Base-by-base conservation (phyloP, 2,113 vertebrate species). In the Tichodroma muraria region DNA sequence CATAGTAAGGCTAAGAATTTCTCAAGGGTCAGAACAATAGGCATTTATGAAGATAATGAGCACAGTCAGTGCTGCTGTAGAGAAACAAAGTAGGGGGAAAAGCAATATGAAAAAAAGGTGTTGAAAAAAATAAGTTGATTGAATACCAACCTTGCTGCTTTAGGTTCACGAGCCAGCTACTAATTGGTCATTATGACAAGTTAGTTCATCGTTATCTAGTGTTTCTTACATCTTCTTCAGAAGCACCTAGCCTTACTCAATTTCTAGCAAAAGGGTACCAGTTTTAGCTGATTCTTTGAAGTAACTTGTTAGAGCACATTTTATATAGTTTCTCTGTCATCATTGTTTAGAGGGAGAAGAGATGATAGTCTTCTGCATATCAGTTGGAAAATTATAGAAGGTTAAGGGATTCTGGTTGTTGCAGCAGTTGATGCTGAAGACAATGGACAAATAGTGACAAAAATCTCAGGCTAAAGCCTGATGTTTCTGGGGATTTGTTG, bases 31-130 rank as follows among this genome's bases (percentile, higher is more conserved):
- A 79, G 23, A 81, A 76, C 47, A 86, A 77, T 15, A 94, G 38
- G 21, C 33, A 49, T 78, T 93, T 80, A 70, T 85, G 83, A 75
- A 92, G 72, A 94, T 88, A 96, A 93, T 85, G 88, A 96, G 85
- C 54, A 80, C 57, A 90, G 35, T 71, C 71, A 65, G 44, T 35
- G 18, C 31, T 82, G 35, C 42, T 66, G n/a, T 16, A 85, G 27
- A 56, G 57, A 86, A 88, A 70, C 8, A 80, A 61, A 47, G 11
- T 15, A 66, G 33, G 6, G 44, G 8, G 30, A 4, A 86, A 86
- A 38, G 21, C 13, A 79, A 49, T 64, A 78, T n/a, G 22, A 66
- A 59, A 70, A 50, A 50, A 49, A 8, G 18, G 7, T 14, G 17
- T 10, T 44, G 10, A 70, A 88, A 90, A 89, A 88, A 83, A 42